A percentile compares a stretch with the other conserved stretches of the same genome.
These are phyloP conservation scores for Isurus oxyrinchus DNA, from an alignment of 2,113 vertebrate genomes.

Conservation along the genomic window DNA sequence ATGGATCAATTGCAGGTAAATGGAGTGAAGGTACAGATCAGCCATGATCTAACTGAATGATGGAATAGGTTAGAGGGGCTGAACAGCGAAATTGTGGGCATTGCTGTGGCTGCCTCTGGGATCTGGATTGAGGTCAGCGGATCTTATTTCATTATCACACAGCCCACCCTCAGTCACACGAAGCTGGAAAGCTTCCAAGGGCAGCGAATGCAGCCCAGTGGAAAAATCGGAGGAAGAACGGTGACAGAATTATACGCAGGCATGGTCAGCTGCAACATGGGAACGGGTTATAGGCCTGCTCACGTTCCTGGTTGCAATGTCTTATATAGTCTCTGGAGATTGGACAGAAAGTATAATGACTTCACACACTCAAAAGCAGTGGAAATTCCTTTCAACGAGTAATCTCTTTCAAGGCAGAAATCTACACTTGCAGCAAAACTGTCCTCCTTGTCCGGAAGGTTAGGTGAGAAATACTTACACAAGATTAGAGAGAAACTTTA, in stretches of 20 bases:
- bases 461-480: background rate
- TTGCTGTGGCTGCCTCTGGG: background rate
- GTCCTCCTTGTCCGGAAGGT: background rate
- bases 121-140: background rate
- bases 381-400: background rate
- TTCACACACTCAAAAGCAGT: background rate
- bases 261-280: background rate
- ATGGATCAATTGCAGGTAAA: background rate
- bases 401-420: background rate
- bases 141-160: background rate
- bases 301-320: background rate
- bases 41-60: background rate
- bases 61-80: background rate
- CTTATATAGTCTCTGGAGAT: background rate
- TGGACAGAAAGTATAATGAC: background rate
- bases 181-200: background rate
- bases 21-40: background rate
- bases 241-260: background rate
- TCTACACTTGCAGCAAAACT: background rate
- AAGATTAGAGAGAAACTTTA: background rate
- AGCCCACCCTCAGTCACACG: background rate
- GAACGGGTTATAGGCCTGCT: background rate
- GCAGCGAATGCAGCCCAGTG: background rate
- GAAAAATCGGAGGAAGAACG: background rate
- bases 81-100: background rate